Conservation (phyloP, 2,113 vertebrate species). For the Dicrurus megarhynchus region DNA sequence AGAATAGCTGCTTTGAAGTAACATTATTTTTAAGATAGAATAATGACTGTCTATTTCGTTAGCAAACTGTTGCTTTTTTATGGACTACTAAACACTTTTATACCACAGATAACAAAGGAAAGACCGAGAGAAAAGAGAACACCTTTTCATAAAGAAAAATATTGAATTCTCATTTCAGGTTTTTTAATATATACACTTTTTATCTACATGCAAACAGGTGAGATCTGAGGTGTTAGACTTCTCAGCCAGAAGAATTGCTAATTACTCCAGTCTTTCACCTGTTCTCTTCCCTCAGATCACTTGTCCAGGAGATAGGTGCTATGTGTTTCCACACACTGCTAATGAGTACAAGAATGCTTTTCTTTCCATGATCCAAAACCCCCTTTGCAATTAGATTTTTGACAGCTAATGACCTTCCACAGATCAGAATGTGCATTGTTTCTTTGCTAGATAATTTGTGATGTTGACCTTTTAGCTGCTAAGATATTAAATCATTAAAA, state of each 20-base stretch:
- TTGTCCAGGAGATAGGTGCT: accelerated
- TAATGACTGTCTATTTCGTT: neutral
- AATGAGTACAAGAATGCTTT: neutral
- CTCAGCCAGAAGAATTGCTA: neutral
- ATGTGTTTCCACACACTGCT: neutral
- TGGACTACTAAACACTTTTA: neutral
- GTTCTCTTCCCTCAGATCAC: neutral
- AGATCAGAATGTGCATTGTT: neutral
- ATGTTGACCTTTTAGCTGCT: neutral
- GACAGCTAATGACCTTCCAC: neutral
- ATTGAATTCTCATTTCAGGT: neutral
- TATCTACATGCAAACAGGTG: neutral
- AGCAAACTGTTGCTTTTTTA: neutral
- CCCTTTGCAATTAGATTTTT: neutral
- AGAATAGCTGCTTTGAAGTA: neutral
- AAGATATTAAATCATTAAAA: neutral
- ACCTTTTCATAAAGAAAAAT: neutral
- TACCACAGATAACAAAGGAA: neutral
- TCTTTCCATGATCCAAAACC: neutral
- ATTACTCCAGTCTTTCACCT: neutral
- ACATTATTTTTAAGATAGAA: neutral
- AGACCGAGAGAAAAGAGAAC: neutral
- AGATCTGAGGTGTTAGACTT: neutral
- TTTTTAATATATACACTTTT: neutral
- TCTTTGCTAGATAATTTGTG: neutral